Base-by-base conservation (phyloP, 1,140 invertebrate species). In the Drosophila oshimai region DNA sequence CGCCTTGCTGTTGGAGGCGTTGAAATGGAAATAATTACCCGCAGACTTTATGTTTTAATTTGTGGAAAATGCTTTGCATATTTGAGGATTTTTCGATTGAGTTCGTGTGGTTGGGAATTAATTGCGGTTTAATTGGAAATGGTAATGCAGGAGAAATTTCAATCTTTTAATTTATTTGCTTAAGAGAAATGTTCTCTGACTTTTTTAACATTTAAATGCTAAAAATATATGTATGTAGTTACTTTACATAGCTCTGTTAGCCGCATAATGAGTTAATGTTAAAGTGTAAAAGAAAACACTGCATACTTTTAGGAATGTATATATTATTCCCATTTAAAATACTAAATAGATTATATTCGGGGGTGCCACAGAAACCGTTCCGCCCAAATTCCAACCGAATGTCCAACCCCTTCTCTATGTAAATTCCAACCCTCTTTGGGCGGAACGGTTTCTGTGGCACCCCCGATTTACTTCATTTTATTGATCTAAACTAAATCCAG, bases 11-110 rank as follows among this genome's bases (percentile, higher is more conserved):
- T 37, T 51, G 62, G 55, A 70, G 67, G 81, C 81, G 80, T 68
- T 75, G 71, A 54, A 54, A 65, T 76, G 75, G 81, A 86, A 87
- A 80, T 86, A 86, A 86, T 87, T 87, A 80, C 65, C 61, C 69
- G 67, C 80, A 87, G 81, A 86, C 81, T 73, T 77, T 29, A 44
- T 69, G 55, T 37, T 58, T 69, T 83, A 57, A 65, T 60, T 65
- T 62, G 57, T 29, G 60, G 60, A 37, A 36, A 47, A 62, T 29
- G 28, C 13, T 45, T 24, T 12, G 37, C 15, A 15, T 33, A 18
- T 33, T 62, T 22, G 42, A 5, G 6, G 15, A 61, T 13, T 49
- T 65, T 36, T 39, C n/a, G 41, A 7, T 65, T 26, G 12, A 18
- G 12, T 41, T 51, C 6, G 12, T n/a, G 18, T 22, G 12, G 13